These are phyloP conservation scores for Polyommatus icarus DNA, from an alignment of 2,888 invertebrate species.

Conservation along the genomic window DNA sequence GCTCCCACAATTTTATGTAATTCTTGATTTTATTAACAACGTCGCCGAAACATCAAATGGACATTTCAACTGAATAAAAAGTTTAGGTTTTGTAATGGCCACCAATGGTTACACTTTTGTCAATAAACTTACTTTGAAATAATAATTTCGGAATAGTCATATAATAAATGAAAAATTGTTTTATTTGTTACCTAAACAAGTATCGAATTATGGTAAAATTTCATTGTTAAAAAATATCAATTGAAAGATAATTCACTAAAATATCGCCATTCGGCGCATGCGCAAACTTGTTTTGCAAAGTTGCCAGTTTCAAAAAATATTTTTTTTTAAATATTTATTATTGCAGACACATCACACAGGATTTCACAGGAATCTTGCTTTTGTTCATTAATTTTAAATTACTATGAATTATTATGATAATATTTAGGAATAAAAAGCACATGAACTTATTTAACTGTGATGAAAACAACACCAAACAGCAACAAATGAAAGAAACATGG, in stretches of 20 bases:
- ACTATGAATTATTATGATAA: no score
- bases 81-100: conserved; percentile 81
- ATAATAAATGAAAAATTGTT: conserved; percentile 51
- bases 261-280: conserved; percentile 80
- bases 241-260: conserved; percentile 79
- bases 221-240: conserved; percentile 76
- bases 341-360: background rate
- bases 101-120: conserved; percentile 77
- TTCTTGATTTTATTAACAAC: conserved; percentile 75
- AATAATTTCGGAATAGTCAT: conserved; percentile 51
- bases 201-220: conserved; percentile 76
- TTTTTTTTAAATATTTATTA: background rate
- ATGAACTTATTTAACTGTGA: no score
- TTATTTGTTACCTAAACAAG: conserved; percentile 65
- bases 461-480: no score
- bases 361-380: no score
- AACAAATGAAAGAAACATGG: no score
- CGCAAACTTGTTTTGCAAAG: conserved; percentile 69
- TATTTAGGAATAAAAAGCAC: no score
- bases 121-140: conserved; percentile 61
- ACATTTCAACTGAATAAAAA: conserved; percentile 79
- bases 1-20: conserved; percentile 57
- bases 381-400: no score
- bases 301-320: conserved; percentile 15
- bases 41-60: conserved; percentile 81